Conservation (phyloP, 2,888 invertebrate species). For the Hymenopus coronatus region DNA sequence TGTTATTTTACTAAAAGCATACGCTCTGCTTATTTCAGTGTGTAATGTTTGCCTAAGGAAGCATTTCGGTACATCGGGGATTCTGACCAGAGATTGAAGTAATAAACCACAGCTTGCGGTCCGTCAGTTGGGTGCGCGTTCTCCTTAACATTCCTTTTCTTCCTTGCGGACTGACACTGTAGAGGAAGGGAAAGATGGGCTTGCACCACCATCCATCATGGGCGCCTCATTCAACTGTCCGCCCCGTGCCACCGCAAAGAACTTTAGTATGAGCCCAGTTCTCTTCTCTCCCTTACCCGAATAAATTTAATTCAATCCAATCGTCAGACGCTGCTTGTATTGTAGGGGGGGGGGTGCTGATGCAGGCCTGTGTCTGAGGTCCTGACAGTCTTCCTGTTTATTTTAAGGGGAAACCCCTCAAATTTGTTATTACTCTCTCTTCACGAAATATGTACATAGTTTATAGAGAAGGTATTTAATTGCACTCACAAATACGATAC, state of each 20-base stretch:
- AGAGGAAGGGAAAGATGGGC: neutral
- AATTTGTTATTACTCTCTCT: no score
- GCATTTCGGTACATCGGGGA: no score
- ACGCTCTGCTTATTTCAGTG: no score
- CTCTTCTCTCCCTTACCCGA: neutral
- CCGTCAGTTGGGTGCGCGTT: neutral
- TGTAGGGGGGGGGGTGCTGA: neutral
- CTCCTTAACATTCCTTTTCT: neutral
- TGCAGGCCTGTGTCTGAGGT: neutral
- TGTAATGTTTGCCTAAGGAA: no score
- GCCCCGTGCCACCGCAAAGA: neutral
- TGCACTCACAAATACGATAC: no score
- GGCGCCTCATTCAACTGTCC: constrained; percentile 10
- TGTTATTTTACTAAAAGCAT: no score
- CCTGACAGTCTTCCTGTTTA: no score
- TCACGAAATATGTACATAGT: no score
- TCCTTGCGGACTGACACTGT: neutral
- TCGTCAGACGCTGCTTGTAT: neutral
- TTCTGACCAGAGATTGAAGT: neutral
- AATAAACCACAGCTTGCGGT: neutral
- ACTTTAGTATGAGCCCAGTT: neutral
- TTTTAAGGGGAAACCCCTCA: no score
- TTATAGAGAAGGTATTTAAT: no score
- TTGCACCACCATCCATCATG: constrained; percentile 5
- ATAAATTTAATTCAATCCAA: constrained; percentile 11